Base-by-base conservation (phyloP, 2,888 invertebrate species). In the Phanerotoma sp. region DNA sequence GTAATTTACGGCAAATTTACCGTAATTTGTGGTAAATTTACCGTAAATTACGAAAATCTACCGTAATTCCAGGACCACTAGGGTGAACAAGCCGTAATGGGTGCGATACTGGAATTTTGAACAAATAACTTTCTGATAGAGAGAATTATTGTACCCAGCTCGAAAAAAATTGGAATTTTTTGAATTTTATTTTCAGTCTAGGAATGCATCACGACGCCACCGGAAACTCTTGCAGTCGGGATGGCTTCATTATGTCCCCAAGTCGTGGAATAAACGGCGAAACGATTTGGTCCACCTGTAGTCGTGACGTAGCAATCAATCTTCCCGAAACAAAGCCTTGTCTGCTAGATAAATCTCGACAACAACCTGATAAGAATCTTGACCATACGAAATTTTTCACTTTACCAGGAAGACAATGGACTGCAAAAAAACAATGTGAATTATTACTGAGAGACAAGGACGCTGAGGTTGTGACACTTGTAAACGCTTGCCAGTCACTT, bases 201-300 rank as follows among this genome's bases (percentile, higher is more conserved):
- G 90, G 90, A 57, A 90, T 90, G 89, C 87, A 87, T 64, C 91
- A 91, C 73, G 90, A 91, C 68, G 86, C 88, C 32, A 83, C 82
- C 15, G 85, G 86, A 33, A 90, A 90, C 73, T 73, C 75, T 51
- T 91, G 91, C 69, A 82, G 88, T 0, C 86, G 85, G 68, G 88
- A 90, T 71, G 90, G 90, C 2, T 90, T 81, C 78, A 87, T 91
- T 62, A 91, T 91, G 90, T 90, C 90, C 0, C 88, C 90, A 1
- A 89, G 89, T 3, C 81, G 90, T 61, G 90, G 91, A 41, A 86
- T 86, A 28, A 83, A 83, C 64, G 90, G 90, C 6, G 90, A 91
- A 77, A 88, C 89, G 2, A 81, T 84, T 13, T 91, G 91, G 91
- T 90, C 89, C 0, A 74, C 79, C 2, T 90, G 90, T 75, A 90